Percentiles rank a stretch among this genome's conserved stretches.
Evolutionary conservation across 2,888 invertebrate genomes (phyloP).

Genomic region (Drosophila leonis): DNA sequence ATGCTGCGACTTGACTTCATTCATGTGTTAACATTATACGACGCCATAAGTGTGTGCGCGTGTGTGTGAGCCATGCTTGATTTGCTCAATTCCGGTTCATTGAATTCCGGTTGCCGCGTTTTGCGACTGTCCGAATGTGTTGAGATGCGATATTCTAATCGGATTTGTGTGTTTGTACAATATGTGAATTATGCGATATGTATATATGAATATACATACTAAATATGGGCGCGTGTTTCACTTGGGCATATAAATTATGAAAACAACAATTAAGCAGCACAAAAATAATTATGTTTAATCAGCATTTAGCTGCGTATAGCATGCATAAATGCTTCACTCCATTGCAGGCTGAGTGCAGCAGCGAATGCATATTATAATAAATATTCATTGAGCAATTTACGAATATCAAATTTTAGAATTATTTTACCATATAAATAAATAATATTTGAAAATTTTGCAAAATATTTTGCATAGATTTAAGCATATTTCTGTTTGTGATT

Average conservation of each 20-base stretch:
- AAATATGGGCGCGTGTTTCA: slow-evolving; percentile 12
- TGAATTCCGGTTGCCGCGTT: slow-evolving; percentile 56
- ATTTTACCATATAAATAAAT: neutral
- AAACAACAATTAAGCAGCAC: slow-evolving; percentile 67
- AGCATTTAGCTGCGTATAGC: slow-evolving; percentile 7
- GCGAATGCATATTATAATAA: slow-evolving; percentile 33
- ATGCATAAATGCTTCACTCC: slow-evolving; percentile 28
- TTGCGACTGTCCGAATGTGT: slow-evolving; percentile 47
- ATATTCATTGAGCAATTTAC: slow-evolving; percentile 29
- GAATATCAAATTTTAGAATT: slow-evolving; percentile 1
- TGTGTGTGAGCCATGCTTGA: slow-evolving; percentile 58
- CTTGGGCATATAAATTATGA: slow-evolving; percentile 59
- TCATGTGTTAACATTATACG: slow-evolving; percentile 68
- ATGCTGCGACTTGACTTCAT: slow-evolving; percentile 73
- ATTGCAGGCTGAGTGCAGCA: slow-evolving; percentile 16
- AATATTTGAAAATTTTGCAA: neutral
- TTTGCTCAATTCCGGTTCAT: slow-evolving; percentile 77
- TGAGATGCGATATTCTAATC: slow-evolving; percentile 73
- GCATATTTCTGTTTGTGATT: neutral
- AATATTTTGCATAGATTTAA: neutral
- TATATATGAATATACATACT: neutral
- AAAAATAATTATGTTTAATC: slow-evolving; percentile 59
- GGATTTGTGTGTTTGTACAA: slow-evolving; percentile 65
- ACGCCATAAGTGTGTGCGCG: slow-evolving; percentile 35
- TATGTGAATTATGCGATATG: slow-evolving; percentile 53